Evolutionary conservation across 2,113 vertebrate species (phyloP), one percentile per base, ranked within the genome.

Genomic region (Seriola aureovittata): DNA sequence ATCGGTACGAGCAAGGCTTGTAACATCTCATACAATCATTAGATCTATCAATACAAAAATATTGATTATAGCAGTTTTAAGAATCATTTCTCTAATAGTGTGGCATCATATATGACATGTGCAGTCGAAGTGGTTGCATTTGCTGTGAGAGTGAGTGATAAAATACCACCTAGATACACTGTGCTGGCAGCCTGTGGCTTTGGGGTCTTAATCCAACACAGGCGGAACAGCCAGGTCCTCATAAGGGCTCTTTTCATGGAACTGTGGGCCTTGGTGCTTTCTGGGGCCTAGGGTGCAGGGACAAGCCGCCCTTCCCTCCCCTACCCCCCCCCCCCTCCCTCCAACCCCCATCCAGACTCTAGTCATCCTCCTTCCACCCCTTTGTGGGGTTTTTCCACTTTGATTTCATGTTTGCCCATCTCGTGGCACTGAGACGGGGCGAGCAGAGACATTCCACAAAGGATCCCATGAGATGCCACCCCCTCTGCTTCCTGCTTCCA

Each of bases 361-460:
- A 88, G 89, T 93, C 93, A 93, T 94, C 90, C 89, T 90, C 88
- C 85, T 89, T 75, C 84, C 93, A 93, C 86, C 90, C 85, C 90
- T 96, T 95, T 93, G 94, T 96, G 90, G 58, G 21, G 76, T 94
- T 94, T 94, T 96, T 94, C 94, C 92, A 92, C 92, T 95, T 91
- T 93, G 94, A 93, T 95, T 97, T 96, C 94, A 93, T 90, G 84
- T 93, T 94, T 90, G 86, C 86, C 93, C 89, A 84, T 90, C 67
- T 94, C 88, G 38, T 85, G 77, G 91, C 85, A 91, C 52, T 17
- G 76, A 73, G 86, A 89, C 42, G 69, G 76, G 85, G 73, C 36
- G 50, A 84, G 85, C 85, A 69, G 76, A 92, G 85, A 90, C 80
- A 88, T 92, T 91, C 89, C 87, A 88, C 69, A 82, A 85, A 83